phyloP scores from a whole-genome alignment of 2,113 vertebrate genomes.

The Axis porcinus region DNA sequence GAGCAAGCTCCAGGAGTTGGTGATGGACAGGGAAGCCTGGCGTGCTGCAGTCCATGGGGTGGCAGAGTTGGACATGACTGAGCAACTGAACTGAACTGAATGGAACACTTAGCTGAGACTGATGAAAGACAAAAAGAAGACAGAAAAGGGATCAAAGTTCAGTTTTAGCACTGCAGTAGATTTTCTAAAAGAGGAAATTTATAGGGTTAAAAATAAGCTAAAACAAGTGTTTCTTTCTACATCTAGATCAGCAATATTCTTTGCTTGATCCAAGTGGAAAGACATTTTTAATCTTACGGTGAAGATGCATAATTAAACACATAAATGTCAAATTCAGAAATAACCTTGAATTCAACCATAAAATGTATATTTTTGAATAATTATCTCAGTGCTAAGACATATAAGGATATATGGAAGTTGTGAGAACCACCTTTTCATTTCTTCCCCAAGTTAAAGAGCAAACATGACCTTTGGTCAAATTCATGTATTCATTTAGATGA shows the following conservation, averaged over 20 bases:
- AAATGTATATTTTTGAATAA: conserved; percentile 42
- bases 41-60: neutral
- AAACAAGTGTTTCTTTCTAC: neutral
- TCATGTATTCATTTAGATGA: neutral
- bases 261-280: conserved; percentile 40
- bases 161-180: neutral
- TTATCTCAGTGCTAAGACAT: neutral
- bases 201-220: neutral
- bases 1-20: neutral
- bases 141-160: neutral
- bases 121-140: neutral
- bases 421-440: conserved; percentile 30
- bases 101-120: neutral
- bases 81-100: neutral
- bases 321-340: conserved; percentile 53
- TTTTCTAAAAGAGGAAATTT: neutral
- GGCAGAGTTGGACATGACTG: neutral
- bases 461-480: neutral
- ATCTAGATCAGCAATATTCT: conserved; percentile 8
- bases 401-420: neutral
- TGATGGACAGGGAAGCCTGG: neutral
- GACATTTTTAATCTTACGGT: conserved; percentile 39
- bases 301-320: conserved; percentile 31
- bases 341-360: conserved; percentile 27
- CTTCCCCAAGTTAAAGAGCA: neutral